phyloP scores from a whole-genome alignment of 1,140 invertebrate genomes.

The Penaeus chinensis region DNA sequence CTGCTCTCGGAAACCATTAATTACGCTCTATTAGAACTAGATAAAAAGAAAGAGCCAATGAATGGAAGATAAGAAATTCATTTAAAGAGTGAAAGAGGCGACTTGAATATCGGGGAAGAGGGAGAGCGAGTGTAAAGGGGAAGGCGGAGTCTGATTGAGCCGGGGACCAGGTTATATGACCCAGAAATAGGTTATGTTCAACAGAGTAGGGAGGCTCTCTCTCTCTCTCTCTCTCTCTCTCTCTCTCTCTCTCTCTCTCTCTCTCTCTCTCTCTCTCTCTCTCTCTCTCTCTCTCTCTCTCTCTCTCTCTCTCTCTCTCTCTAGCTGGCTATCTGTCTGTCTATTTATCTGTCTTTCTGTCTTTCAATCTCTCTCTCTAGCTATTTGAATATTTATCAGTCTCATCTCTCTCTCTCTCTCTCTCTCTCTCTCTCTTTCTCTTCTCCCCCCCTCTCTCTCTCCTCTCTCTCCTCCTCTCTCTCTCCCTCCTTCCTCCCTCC shows the following conservation, averaged over 20 bases:
- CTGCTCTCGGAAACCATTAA: no score
- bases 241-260: not conserved
- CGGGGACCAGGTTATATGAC: conserved; percentile 9
- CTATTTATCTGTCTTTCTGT: no score
- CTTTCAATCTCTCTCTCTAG: no score
- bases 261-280: not conserved
- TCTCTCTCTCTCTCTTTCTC: not conserved
- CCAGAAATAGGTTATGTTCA: not conserved
- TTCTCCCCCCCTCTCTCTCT: not conserved
- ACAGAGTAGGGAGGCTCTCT: not conserved
- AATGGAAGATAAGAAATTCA: no score
- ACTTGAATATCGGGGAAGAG: not conserved
- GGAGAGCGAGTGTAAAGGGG: not conserved
- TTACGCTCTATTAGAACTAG: no score
- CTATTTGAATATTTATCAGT: no score
- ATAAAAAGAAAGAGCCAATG: no score
- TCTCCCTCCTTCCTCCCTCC: not conserved
- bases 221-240: conserved; percentile 31
- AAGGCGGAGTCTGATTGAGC: not conserved
- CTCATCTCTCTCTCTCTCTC: not conserved
- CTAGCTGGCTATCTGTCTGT: not conserved
- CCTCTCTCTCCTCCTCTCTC: not conserved
- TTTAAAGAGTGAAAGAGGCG: not conserved
- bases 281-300: not conserved
- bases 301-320: not conserved